Conservation (phyloP, 1,140 invertebrate species). For the Gonatopus flavifemur region DNA sequence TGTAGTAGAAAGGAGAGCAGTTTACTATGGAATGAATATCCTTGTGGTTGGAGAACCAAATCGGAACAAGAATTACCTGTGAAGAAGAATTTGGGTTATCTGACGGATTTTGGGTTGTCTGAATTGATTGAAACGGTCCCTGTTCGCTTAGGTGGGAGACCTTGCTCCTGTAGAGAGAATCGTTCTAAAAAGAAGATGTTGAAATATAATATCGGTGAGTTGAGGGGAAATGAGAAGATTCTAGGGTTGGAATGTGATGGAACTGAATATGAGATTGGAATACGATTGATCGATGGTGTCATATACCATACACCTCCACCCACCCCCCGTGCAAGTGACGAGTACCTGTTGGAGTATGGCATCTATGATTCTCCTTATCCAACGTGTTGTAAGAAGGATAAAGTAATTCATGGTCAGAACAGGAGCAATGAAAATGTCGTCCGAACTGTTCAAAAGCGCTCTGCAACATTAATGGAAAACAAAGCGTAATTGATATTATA, state of each 20-base stretch:
- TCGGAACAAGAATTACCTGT: constrained; percentile 31
- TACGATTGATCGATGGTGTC: constrained; percentile 32
- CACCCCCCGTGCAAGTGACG: constrained; percentile 37
- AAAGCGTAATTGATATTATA: no score
- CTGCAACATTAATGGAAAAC: no score
- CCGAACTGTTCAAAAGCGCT: no score
- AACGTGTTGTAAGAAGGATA: no score
- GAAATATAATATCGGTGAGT: constrained; percentile 25
- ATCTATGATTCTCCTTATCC: constrained; percentile 34
- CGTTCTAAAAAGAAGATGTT: constrained; percentile 37
- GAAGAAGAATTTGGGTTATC: constrained; percentile 35
- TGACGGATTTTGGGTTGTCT: constrained; percentile 24
- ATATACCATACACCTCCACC: constrained; percentile 33
- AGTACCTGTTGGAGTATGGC: constrained; percentile 48
- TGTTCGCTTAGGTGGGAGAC: constrained; percentile 27
- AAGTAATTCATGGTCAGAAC: no score
- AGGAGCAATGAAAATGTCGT: no score
- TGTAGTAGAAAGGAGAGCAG: no score
- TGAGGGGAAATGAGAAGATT: constrained; percentile 3
- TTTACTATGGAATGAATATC: no score
- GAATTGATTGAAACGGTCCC: constrained; percentile 29
- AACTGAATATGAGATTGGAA: background rate
- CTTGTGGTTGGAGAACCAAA: constrained; percentile 31
- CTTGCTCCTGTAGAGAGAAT: constrained; percentile 41
- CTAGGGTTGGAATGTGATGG: background rate